These are phyloP conservation scores for Okapia johnstoni DNA, from an alignment of 2,113 vertebrate species.

Conservation along the genomic window DNA sequence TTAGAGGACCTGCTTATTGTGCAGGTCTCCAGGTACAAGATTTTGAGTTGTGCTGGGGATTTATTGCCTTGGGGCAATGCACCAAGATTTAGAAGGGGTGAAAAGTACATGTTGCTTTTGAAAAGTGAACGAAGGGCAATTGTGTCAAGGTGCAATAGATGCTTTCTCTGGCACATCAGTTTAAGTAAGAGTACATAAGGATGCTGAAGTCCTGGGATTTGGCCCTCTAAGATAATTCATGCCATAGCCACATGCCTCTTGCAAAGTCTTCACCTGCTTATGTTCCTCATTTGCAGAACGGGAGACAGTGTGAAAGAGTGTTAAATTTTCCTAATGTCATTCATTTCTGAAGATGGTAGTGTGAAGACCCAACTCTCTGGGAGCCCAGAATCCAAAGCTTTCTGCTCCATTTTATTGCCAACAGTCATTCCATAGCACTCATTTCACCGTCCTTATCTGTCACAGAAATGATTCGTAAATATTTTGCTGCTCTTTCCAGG, in stretches of 20 bases:
- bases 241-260: background rate
- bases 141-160: background rate
- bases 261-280: background rate
- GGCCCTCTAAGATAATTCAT: background rate
- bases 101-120: background rate
- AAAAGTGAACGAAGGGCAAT: background rate
- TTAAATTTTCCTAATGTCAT: background rate
- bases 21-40: background rate
- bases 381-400: background rate
- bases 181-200: background rate
- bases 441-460: background rate
- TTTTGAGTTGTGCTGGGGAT: background rate
- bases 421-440: background rate
- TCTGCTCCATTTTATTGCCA: background rate
- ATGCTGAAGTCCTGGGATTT: background rate
- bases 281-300: background rate
- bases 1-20: background rate
- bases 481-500: background rate
- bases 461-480: background rate
- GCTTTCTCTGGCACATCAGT: background rate
- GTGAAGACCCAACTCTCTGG: background rate
- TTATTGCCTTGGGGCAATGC: background rate
- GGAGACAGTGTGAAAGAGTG: background rate
- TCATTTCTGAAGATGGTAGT: background rate
- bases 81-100: background rate